Evolutionary conservation across 2,113 vertebrate species (phyloP).

Genomic region (Tyto alba): DNA sequence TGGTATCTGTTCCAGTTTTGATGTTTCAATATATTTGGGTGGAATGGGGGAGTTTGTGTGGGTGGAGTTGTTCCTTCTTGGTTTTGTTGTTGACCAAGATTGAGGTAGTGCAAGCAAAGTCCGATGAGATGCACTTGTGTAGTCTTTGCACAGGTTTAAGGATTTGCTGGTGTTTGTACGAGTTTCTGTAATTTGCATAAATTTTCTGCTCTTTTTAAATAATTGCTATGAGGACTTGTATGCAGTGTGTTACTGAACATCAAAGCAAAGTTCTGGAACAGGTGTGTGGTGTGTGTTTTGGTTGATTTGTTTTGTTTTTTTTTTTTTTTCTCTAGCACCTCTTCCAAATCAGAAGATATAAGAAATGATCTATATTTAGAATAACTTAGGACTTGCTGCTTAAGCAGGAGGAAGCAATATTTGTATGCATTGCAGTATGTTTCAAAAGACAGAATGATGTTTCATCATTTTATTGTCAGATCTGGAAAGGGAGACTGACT

Average conservation of each 20-base stretch:
- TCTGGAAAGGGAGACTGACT: slow-evolving; percentile 63
- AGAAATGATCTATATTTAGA: slow-evolving; percentile 54
- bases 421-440: slow-evolving; percentile 22
- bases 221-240: background rate
- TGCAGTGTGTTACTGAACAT: background rate
- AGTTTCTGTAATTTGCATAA: slow-evolving; percentile 30
- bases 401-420: slow-evolving; percentile 43
- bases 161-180: background rate
- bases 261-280: background rate
- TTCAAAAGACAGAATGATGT: slow-evolving; percentile 58
- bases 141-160: background rate
- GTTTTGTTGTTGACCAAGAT: background rate
- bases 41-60: background rate
- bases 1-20: background rate
- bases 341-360: slow-evolving; percentile 23
- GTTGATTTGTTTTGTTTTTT: background rate
- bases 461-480: slow-evolving; percentile 68
- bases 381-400: slow-evolving; percentile 9
- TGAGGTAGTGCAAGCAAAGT: background rate
- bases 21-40: background rate
- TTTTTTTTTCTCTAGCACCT: background rate
- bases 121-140: background rate
- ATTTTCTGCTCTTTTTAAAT: background rate
- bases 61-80: background rate
- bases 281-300: background rate